Conservation (phyloP, 2,888 invertebrate species). For the Podabrus alpinus region DNA sequence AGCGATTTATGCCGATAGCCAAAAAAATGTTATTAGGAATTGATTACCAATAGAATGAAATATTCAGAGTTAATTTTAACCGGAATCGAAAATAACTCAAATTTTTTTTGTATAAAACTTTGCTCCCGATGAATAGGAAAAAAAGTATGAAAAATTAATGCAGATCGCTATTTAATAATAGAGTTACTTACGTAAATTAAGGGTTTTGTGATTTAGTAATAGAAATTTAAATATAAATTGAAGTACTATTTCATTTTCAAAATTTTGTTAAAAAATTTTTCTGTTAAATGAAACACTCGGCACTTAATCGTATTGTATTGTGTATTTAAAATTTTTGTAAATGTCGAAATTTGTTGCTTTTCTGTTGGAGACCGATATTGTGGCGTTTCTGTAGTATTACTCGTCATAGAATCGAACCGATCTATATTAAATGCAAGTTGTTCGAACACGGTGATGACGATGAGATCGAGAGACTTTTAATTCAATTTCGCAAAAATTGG, state of each 20-base stretch:
- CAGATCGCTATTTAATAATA: not conserved
- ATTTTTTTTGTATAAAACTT: not conserved
- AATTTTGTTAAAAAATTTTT: not conserved
- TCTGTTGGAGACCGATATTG: not conserved
- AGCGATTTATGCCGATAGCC: not conserved
- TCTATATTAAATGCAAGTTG: not conserved
- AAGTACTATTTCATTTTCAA: too few relatives aligned
- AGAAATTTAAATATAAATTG: not conserved
- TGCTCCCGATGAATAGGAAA: not conserved
- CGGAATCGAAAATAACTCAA: not conserved
- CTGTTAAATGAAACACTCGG: not conserved
- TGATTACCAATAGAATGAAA: not conserved
- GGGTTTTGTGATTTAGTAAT: not conserved
- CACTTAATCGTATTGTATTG: not conserved
- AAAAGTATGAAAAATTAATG: not conserved
- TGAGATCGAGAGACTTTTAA: slow-evolving; percentile 4
- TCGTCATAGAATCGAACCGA: not conserved
- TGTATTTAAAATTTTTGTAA: not conserved
- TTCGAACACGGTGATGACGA: not conserved
- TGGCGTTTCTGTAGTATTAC: not conserved
- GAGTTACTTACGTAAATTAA: not conserved
- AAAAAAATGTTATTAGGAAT: not conserved
- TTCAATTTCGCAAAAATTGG: slow-evolving; percentile 20
- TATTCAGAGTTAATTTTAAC: not conserved
- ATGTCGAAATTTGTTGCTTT: not conserved